These are phyloP conservation scores for Acyrthosiphon pisum DNA, from an alignment of 1,140 invertebrate genomes.

Conservation along the genomic window DNA sequence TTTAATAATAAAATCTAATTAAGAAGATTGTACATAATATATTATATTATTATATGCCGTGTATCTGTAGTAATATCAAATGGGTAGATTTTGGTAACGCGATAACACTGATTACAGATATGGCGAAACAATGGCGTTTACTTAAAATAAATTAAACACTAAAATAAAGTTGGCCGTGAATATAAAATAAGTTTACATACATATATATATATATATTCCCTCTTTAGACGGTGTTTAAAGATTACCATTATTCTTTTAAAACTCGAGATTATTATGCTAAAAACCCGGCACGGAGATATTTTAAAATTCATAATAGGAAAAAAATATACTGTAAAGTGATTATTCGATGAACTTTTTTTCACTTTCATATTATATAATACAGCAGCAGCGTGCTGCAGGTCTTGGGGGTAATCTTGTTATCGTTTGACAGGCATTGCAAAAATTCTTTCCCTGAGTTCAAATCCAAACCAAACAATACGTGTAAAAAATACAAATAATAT, in stretches of 20 bases:
- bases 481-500: background rate
- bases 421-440: background rate
- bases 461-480: background rate
- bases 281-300: background rate
- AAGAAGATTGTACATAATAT: background rate
- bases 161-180: background rate
- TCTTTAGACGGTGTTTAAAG: background rate
- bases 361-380: background rate
- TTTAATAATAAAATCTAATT: background rate
- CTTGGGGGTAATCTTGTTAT: background rate
- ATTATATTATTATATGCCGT: background rate
- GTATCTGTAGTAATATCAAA: background rate
- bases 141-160: background rate
- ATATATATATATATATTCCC: background rate
- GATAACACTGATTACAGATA: background rate
- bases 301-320: background rate
- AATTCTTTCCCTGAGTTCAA: background rate
- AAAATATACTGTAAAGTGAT: background rate
- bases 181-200: background rate
- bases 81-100: background rate
- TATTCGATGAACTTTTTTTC: conserved; percentile 14
- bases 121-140: background rate
- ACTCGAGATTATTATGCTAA: background rate
- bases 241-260: conserved; percentile 18
- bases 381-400: background rate